Evolutionary conservation across 2,888 invertebrate genomes (phyloP).

Genomic region (Plutella xylostella): DNA sequence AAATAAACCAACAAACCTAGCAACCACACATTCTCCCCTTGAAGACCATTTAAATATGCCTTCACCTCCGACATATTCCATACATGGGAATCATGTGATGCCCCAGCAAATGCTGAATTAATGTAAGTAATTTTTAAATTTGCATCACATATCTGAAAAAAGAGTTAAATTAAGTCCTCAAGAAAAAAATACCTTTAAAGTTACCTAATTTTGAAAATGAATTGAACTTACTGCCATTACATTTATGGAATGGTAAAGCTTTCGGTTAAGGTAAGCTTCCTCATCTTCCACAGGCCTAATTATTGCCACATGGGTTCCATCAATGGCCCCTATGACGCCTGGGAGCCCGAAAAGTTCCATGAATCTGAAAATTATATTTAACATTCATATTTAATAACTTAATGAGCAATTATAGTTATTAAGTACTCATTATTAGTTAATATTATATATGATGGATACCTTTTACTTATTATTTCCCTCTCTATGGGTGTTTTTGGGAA

Average conservation of each 20-base stretch:
- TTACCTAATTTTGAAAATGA: no score
- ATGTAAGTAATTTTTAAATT: conserved; percentile 7
- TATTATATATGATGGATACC: no score
- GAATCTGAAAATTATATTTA: not conserved
- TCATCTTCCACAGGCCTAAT: conserved; percentile 11
- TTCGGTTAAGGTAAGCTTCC: conserved; percentile 13
- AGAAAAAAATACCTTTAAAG: no score
- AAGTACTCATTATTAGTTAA: no score
- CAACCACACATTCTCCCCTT: no score
- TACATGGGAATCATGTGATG: not conserved
- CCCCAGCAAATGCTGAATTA: conserved; percentile 4
- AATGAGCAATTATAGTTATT: no score
- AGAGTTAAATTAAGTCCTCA: not conserved
- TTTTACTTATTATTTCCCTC: no score
- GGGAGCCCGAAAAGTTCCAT: conserved; percentile 7
- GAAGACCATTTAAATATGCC: not conserved
- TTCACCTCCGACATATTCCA: not conserved
- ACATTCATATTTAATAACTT: no score
- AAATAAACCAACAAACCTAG: no score
- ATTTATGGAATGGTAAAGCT: conserved; percentile 16
- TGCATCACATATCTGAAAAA: conserved; percentile 8
- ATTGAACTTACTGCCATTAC: conserved; percentile 8
- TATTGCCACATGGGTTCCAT: conserved; percentile 17
- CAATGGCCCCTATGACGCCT: conserved; percentile 13
- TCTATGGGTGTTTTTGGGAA: no score